Conservation (phyloP, 2,888 invertebrate species). For the Melipona bicolor region DNA sequence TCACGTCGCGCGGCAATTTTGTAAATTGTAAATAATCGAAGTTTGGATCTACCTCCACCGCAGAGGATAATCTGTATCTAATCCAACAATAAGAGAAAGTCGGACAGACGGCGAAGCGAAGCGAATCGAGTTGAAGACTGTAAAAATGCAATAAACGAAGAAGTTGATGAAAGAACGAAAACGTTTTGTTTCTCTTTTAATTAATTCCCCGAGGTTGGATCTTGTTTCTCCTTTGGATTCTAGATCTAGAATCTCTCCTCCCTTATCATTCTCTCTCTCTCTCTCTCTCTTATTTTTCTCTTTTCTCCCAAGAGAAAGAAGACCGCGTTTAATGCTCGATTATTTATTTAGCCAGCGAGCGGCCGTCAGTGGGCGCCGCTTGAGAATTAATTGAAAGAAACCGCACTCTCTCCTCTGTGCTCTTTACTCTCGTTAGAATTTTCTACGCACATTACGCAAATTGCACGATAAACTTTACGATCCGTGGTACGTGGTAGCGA, state of each 20-base stretch:
- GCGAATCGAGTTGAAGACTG: constrained; percentile 13
- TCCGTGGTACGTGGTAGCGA: constrained; percentile 21
- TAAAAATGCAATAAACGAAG: constrained; percentile 31
- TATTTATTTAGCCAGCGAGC: constrained; percentile 37
- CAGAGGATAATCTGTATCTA: constrained; percentile 4
- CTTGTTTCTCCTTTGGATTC: background rate
- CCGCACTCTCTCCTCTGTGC: constrained; percentile 18
- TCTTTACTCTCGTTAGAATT: constrained; percentile 59
- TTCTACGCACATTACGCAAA: constrained; percentile 65
- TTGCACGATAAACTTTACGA: constrained; percentile 66
- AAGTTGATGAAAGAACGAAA: constrained; percentile 1
- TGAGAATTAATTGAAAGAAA: constrained; percentile 50
- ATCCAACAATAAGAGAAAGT: constrained; percentile 8
- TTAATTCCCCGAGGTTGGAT: constrained; percentile 33
- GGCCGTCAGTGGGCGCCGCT: constrained; percentile 18
- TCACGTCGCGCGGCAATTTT: background rate
- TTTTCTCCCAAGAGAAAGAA: background rate
- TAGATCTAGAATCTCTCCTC: constrained; percentile 2
- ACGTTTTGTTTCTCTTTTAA: constrained; percentile 30
- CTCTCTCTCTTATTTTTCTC: background rate
- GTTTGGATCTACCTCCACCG: background rate
- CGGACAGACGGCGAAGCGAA: background rate
- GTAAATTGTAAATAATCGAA: constrained; percentile 25
- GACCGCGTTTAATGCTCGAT: constrained; percentile 33
- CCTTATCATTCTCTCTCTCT: background rate